phyloP scores from a whole-genome alignment of 2,797 vertebrate species.

The Clarias platycephalus region DNA sequence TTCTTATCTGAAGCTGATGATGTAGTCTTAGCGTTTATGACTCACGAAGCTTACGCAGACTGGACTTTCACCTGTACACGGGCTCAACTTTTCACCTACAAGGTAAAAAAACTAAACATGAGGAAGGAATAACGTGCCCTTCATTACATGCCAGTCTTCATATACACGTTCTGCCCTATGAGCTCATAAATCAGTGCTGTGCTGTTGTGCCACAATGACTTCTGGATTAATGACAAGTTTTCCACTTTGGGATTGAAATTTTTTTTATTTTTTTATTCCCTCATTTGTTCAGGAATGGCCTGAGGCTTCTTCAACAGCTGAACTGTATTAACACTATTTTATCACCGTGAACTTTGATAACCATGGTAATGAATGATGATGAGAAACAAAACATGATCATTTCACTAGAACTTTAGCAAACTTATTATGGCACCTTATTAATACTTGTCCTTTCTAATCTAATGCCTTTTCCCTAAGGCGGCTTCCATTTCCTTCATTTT shows the following conservation, averaged over 20 bases:
- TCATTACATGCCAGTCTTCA: background rate
- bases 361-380: background rate
- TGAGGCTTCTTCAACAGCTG: constrained; percentile 1
- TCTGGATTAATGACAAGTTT: background rate
- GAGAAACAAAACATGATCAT: constrained; percentile 30
- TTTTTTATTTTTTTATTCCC: background rate
- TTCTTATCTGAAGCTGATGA: constrained; percentile 47
- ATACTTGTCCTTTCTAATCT: constrained; percentile 30
- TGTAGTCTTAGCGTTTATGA: constrained; percentile 42
- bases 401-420: constrained; percentile 40
- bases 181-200: background rate
- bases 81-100: constrained; percentile 32
- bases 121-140: constrained; percentile 17
- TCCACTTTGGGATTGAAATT: constrained; percentile 10
- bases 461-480: constrained; percentile 25
- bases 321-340: constrained; percentile 1
- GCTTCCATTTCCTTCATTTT: constrained; percentile 21
- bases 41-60: constrained; percentile 26
- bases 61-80: constrained; percentile 48
- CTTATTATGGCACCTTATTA: constrained; percentile 41
- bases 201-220: background rate
- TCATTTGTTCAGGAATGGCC: background rate
- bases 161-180: background rate
- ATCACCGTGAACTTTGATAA: background rate
- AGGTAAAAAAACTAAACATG: background rate